These are phyloP conservation scores for Crematogaster levior DNA, from an alignment of 2,888 invertebrate genomes.

Conservation along the genomic window DNA sequence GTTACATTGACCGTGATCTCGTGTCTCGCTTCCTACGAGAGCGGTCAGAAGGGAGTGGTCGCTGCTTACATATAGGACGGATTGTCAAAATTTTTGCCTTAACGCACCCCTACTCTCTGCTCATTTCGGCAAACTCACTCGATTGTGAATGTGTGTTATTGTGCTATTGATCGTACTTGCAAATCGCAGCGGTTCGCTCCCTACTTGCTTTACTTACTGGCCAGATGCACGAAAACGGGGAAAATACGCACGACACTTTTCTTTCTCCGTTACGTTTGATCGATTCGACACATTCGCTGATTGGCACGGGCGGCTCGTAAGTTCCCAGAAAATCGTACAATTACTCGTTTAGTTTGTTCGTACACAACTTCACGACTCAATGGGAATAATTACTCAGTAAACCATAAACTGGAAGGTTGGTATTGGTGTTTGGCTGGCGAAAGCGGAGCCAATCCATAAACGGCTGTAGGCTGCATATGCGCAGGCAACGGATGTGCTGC, in stretches of 20 bases:
- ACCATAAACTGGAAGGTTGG: conserved; percentile 91
- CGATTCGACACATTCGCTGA: conserved; percentile 30
- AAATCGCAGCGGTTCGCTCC: conserved; percentile 14
- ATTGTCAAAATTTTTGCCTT: conserved; percentile 68
- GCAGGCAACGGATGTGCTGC: conserved; percentile 93
- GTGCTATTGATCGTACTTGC: neutral
- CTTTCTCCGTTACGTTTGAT: conserved; percentile 22
- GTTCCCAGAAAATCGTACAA: conserved; percentile 51
- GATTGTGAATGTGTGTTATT: conserved; percentile 19
- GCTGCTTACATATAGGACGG: conserved; percentile 74
- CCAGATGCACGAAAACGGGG: conserved; percentile 20
- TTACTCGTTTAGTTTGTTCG: conserved; percentile 33
- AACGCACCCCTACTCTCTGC: conserved; percentile 6
- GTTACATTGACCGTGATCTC: conserved; percentile 31
- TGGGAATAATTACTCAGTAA: conserved; percentile 88
- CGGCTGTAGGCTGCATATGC: conserved; percentile 90
- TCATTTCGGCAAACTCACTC: conserved; percentile 14
- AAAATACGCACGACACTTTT: conserved; percentile 8
- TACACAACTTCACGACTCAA: conserved; percentile 25
- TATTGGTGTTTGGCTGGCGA: conserved; percentile 91
- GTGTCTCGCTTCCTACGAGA: conserved; percentile 15
- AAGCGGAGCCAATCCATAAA: conserved; percentile 90
- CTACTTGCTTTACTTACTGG: conserved; percentile 8
- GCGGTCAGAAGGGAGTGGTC: conserved; percentile 68
- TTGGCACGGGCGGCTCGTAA: conserved; percentile 49